phyloP scores from a whole-genome alignment of 2,888 invertebrate species.

The Timema cristinae region DNA sequence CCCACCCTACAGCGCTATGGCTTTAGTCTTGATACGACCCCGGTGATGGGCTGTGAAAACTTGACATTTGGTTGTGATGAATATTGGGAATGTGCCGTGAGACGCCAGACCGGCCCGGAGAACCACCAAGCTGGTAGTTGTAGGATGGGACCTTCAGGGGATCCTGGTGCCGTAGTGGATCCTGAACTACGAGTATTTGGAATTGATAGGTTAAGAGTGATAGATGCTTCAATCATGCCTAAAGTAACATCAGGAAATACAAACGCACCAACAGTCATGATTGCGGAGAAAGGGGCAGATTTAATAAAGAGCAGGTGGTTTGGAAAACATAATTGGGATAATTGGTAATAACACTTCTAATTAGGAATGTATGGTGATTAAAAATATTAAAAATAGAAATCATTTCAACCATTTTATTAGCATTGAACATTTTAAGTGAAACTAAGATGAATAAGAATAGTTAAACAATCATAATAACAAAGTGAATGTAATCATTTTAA shows the following conservation, averaged over 20 bases:
- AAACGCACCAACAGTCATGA: slow-evolving; percentile 56
- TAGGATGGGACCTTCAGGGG: slow-evolving; percentile 56
- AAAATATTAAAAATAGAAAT: no score
- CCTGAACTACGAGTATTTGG: slow-evolving; percentile 49
- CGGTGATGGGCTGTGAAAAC: slow-evolving; percentile 69
- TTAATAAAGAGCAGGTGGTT: slow-evolving; percentile 31
- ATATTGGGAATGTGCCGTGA: slow-evolving; percentile 59
- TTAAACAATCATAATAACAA: no score
- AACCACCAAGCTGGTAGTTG: slow-evolving; percentile 63
- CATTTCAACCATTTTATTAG: no score
- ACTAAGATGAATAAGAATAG: no score
- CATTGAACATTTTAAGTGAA: no score
- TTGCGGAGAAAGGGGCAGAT: slow-evolving; percentile 51
- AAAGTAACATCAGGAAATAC: slow-evolving; percentile 54
- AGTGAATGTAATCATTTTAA: no score
- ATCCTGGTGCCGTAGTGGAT: slow-evolving; percentile 57
- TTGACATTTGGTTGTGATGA: slow-evolving; percentile 63
- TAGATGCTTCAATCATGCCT: slow-evolving; percentile 57
- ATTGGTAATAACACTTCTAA: no score
- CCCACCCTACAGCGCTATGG: slow-evolving; percentile 58
- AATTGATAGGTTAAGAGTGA: slow-evolving; percentile 49
- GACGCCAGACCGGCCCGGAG: slow-evolving; percentile 57
- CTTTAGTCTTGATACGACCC: slow-evolving; percentile 68
- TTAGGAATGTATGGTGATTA: no score
- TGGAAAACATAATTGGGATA: no score